Base-by-base conservation (phyloP, 1,140 invertebrate species). In the Diorhabda carinulata region DNA sequence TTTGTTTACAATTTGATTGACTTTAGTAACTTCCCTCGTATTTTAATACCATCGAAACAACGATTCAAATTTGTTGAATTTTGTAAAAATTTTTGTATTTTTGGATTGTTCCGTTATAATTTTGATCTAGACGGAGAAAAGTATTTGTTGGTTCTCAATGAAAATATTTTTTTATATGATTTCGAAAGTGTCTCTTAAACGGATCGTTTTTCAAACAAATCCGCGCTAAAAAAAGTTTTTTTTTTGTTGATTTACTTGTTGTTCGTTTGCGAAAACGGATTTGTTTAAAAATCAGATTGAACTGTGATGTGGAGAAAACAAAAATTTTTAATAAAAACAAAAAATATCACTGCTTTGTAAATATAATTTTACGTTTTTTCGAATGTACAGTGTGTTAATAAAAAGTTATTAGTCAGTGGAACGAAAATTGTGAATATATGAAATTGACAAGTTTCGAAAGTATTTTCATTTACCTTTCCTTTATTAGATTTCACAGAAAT, bases 381-480 rank as follows among this genome's bases (percentile, higher is more conserved):
- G 74, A 79, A 77, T 81, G 79, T 81, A 80, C 79, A 81, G 79
- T 78, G 79, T 80, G 79, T 80, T 81, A 73, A 75, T 25, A 25
- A 52, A 71, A 76, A 78, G 71, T 76, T 74, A 76, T 78, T 81
- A 81, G 80, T 81, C 75, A 79, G 76, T 80, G 79, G 77, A 80
- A 78, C 75, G 78, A 79, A 79, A 76, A 76, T 58, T 80, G 79
- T 81, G 78, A 80, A 80, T 80, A 81, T 81, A 81, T 79, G 77
- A 81, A 76, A 80, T 79, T 81, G 76, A 79, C 72, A 76, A 79
- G 77, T 79, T 81, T 74, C 62, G 58, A 52, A 6, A 69, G 70
- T 76, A 73, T 78, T 73, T 25, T 25, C 25, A 25, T 25, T 25
- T 25, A 25, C 25, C 25, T 25, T 25, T 25, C 25, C 25, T 25